Percentiles rank a stretch among this genome's conserved stretches.
These are phyloP conservation scores for Melanotaenia maccullochi DNA, from an alignment of 2,797 vertebrate genomes.

Conservation along the genomic window DNA sequence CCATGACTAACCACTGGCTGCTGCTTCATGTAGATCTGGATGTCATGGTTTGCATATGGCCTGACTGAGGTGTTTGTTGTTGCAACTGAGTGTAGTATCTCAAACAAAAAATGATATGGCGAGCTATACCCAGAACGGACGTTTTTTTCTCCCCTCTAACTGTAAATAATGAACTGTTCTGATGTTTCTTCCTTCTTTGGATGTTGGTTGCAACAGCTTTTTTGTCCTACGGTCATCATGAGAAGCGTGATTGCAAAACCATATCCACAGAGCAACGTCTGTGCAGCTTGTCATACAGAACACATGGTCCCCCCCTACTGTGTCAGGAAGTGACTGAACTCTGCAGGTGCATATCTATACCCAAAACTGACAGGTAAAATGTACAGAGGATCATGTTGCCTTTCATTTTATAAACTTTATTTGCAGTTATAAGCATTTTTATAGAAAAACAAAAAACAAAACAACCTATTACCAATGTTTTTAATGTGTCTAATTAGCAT, in stretches of 20 bases:
- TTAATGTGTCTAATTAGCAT: background rate
- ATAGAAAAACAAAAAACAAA: background rate
- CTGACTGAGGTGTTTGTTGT: slow-evolving; percentile 16
- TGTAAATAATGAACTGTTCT: slow-evolving; percentile 1
- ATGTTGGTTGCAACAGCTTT: slow-evolving; percentile 18
- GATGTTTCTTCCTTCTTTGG: background rate
- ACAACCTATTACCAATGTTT: background rate
- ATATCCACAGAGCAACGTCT: slow-evolving; percentile 44
- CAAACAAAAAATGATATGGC: slow-evolving; percentile 22
- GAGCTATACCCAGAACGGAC: slow-evolving; percentile 4
- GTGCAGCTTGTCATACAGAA: slow-evolving; percentile 56
- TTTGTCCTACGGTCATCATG: slow-evolving; percentile 15
- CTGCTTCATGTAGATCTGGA: slow-evolving; percentile 28
- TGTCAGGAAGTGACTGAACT: slow-evolving; percentile 56
- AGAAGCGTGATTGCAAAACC: slow-evolving; percentile 31
- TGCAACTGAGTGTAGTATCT: slow-evolving; percentile 16
- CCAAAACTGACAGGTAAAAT: slow-evolving; percentile 42
- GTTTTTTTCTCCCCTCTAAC: background rate
- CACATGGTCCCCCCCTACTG: slow-evolving; percentile 42
- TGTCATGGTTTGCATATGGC: slow-evolving; percentile 21
- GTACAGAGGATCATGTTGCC: background rate
- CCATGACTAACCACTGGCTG: slow-evolving; percentile 44
- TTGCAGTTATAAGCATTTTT: slow-evolving; percentile 5
- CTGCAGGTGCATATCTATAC: slow-evolving; percentile 60
- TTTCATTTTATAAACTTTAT: background rate